These are phyloP conservation scores for Promerops cafer DNA, from an alignment of 2,113 vertebrate species.

Conservation along the genomic window DNA sequence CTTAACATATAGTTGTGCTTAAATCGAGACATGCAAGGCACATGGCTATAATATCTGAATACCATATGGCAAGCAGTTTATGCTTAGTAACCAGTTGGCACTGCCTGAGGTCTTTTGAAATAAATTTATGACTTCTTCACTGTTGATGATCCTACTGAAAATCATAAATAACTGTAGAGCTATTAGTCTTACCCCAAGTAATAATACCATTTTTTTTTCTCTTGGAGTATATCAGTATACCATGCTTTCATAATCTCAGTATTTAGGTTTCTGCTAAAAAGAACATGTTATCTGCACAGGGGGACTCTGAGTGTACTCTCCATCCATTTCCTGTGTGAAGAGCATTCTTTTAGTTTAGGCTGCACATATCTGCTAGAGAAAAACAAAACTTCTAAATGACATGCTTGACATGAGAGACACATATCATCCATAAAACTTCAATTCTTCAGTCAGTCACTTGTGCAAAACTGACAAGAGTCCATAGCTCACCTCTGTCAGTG, in stretches of 20 bases:
- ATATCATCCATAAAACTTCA: not conserved
- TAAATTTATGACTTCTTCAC: not conserved
- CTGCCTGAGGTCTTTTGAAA: not conserved
- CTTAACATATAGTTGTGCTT: not conserved
- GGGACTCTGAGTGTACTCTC: not conserved
- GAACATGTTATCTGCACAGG: not conserved
- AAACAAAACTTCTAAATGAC: not conserved
- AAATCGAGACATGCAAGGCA: not conserved
- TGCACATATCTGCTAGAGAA: not conserved
- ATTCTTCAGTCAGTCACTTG: not conserved
- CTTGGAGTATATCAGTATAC: not conserved
- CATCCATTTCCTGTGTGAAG: not conserved
- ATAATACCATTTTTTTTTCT: not conserved
- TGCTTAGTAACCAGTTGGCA: not conserved
- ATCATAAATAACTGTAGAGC: not conserved
- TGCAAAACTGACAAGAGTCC: not conserved
- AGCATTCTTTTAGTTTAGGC: not conserved
- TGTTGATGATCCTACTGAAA: not conserved
- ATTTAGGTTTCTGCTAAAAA: not conserved
- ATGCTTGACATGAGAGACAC: not conserved
- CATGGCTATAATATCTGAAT: not conserved
- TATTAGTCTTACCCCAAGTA: not conserved
- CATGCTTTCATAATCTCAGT: not conserved
- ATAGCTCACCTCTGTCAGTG: slow-evolving; percentile 87
- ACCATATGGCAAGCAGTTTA: not conserved